Percentiles rank a stretch among this genome's conserved stretches.
Conservation (phyloP, 1,140 invertebrate species). For the Melitaea cinxia region DNA sequence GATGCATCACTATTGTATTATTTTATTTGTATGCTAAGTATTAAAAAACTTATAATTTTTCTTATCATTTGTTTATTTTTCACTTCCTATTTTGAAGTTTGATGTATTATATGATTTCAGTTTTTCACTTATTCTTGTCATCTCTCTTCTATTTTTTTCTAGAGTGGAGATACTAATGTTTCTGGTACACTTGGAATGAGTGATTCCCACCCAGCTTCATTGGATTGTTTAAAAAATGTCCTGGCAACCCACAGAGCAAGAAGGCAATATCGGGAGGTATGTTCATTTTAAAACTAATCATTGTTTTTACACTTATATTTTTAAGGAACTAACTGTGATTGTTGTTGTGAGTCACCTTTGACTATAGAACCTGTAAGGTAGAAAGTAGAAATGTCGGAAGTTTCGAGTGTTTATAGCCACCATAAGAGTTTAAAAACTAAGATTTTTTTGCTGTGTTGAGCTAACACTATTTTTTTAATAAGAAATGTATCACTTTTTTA, state of each 20-base stretch:
- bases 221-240: slow-evolving; percentile 70
- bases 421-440: too few species aligned
- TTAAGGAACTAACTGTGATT: too few species aligned
- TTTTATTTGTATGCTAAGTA: too few species aligned
- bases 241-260: slow-evolving; percentile 62
- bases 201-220: slow-evolving; percentile 57
- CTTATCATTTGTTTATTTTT: too few species aligned
- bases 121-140: background rate
- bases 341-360: too few species aligned
- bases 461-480: background rate
- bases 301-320: background rate
- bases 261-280: slow-evolving; percentile 71
- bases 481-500: slow-evolving; percentile 45
- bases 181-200: slow-evolving; percentile 64
- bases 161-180: slow-evolving; percentile 62
- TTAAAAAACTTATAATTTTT: too few species aligned
- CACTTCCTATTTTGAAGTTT: too few species aligned
- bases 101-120: too few species aligned
- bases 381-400: too few species aligned
- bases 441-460: background rate
- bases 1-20: too few species aligned
- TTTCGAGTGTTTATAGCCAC: too few species aligned
- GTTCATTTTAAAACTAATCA: background rate
- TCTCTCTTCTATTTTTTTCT: slow-evolving; percentile 36
- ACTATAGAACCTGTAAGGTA: too few species aligned